phyloP scores from a whole-genome alignment of 2,888 invertebrate genomes.

The Lumbricus terrestris region DNA sequence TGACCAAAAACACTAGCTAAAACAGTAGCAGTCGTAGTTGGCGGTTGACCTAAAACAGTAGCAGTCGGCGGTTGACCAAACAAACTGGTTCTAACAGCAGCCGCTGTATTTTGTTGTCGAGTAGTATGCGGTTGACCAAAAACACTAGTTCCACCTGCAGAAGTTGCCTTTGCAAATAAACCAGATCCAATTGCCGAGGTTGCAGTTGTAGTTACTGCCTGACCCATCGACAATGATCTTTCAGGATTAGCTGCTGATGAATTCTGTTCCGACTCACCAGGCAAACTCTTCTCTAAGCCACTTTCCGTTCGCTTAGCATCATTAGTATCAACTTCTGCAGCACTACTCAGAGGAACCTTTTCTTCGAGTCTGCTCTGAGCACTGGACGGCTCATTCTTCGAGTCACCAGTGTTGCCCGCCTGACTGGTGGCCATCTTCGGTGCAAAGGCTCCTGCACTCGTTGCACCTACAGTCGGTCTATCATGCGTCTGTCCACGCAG shows the following conservation, averaged over 20 bases:
- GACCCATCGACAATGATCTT: too few relatives aligned
- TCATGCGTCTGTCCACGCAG: neutral
- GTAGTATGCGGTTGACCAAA: neutral
- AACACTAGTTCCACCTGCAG: neutral
- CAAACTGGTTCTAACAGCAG: neutral
- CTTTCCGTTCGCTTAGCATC: neutral
- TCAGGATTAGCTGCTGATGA: neutral
- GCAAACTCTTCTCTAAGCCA: neutral
- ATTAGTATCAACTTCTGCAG: neutral
- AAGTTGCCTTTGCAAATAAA: neutral
- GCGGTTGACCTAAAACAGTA: neutral
- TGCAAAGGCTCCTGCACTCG: neutral
- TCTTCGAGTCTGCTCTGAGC: neutral
- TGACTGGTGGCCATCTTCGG: neutral
- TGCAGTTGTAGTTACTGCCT: neutral
- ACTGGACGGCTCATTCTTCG: neutral
- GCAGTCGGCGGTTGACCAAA: neutral
- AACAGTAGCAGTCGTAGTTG: neutral
- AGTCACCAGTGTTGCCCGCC: neutral
- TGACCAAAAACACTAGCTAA: neutral
- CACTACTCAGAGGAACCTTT: neutral
- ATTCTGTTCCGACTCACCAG: neutral
- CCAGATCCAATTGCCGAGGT: neutral
- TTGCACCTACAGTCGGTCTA: neutral
- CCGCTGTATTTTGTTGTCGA: neutral